Evolutionary conservation across 2,888 invertebrate genomes (phyloP).

Genomic region (Heptascelio sp.): DNA sequence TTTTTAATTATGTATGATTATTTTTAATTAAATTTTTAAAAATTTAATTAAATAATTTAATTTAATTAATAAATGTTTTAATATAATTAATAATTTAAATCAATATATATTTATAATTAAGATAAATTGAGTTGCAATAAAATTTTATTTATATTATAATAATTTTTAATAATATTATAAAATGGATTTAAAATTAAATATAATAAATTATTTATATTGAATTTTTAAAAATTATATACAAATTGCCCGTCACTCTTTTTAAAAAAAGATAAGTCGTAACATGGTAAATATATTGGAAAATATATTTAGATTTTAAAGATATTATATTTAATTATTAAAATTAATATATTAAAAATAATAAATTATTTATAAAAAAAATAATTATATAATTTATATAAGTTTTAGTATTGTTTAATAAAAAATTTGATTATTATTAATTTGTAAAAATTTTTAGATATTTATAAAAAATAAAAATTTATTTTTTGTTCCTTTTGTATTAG

Average conservation of each 20-base stretch:
- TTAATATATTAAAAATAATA: background rate
- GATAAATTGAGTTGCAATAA: conserved; percentile 91
- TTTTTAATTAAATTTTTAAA: conserved; percentile 62
- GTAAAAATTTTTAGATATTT: conserved; percentile 30
- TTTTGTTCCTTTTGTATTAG: conserved; percentile 92
- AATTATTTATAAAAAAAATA: too few relatives aligned
- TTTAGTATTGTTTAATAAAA: too few relatives aligned
- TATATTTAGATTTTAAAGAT: conserved; percentile 72
- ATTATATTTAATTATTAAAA: conserved; percentile 81
- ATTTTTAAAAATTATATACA: conserved; percentile 85
- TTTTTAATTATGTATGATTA: conserved; percentile 63
- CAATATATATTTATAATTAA: conserved; percentile 88
- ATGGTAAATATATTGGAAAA: conserved; percentile 74
- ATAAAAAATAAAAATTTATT: conserved; percentile 86
- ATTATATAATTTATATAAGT: too few relatives aligned
- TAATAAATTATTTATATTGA: conserved; percentile 85
- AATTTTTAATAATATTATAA: conserved; percentile 89
- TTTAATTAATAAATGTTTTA: conserved; percentile 83
- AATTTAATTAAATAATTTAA: conserved; percentile 31
- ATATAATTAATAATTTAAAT: conserved; percentile 86
- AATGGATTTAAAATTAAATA: conserved; percentile 85
- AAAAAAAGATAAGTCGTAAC: conserved; percentile 83
- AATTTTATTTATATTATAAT: conserved; percentile 87
- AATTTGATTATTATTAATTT: too few relatives aligned
- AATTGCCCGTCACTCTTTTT: conserved; percentile 91